Base-by-base conservation (phyloP, 2,888 invertebrate genomes). In the Entomobrya multifasciata region DNA sequence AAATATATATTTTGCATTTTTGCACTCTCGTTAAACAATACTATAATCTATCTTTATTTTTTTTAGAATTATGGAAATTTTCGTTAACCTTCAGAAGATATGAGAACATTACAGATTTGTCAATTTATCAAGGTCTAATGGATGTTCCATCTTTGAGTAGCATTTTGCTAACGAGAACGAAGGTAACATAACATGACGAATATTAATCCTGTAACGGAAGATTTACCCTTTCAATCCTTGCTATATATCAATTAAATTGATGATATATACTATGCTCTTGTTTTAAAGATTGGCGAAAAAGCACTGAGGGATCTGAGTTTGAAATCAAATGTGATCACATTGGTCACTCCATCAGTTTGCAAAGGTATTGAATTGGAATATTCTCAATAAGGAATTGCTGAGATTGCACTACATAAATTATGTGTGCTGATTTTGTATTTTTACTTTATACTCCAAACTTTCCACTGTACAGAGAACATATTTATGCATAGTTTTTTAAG, bases 61-160 rank as follows among this genome's bases (percentile, higher is more conserved):
- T 17, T 44, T 62, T 65, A 89, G 89, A 82, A 57, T 52, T 89
- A 15, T 67, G 86, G 57, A 89, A 86, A 57, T 89, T 89, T 17
- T 67, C 83, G 4, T 62, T 89, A 27, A 79, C 83, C 20, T 88
- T 87, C 57, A 78, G 87, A 55, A 87, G 87, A 60, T 88, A 88
- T 49, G 87, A 88, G 57, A 52, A 67, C n/a, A 88, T 88, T 25
- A 86, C 87, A 6, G 88, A 88, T 62, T 44, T 52, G 10, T 88
- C 89, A 15, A 78, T 87, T 1, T 88, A 89, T 27, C 88, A 88
- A 49, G 89, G 89, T 8, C 77, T 87, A 13, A 82, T 89, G 81
- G 86, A 87, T 57, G 86, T 86, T 6, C 57, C 72, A 36, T 77
- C 82, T 27, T 57, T 88, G 13, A 78, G 74, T 20, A 72, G 72